A percentile compares a stretch with the other conserved stretches of the same genome.
Evolutionary conservation across 1,140 invertebrate genomes (phyloP).

Genomic region (Holotrichia oblita): DNA sequence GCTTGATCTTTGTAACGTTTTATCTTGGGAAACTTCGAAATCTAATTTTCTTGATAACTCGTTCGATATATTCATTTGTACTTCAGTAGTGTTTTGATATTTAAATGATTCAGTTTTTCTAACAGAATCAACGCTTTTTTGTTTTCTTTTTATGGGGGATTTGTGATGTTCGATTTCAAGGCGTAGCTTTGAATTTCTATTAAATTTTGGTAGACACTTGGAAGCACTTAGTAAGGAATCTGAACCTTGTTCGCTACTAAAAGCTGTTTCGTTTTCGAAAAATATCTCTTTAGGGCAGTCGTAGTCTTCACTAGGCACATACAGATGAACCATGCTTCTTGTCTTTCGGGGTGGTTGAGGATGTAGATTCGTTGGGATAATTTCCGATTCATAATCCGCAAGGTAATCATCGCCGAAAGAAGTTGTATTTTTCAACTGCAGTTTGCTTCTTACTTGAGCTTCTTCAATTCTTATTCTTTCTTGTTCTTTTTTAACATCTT

Average conservation of each 20-base stretch:
- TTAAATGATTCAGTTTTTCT: constrained; percentile 51
- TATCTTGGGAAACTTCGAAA: background rate
- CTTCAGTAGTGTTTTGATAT: background rate
- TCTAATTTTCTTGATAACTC: background rate
- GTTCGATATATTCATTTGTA: background rate
- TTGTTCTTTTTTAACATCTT: constrained; percentile 44
- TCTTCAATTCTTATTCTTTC: constrained; percentile 55
- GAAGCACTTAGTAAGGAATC: constrained; percentile 76
- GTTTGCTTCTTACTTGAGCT: constrained; percentile 51
- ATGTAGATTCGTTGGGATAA: constrained; percentile 70
- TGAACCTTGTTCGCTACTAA: constrained; percentile 72
- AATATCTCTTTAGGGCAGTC: constrained; percentile 65
- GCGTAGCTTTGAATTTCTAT: constrained; percentile 22
- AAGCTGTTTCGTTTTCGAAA: constrained; percentile 73
- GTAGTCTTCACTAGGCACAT: constrained; percentile 62
- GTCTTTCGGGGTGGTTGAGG: constrained; percentile 69
- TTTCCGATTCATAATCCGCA: constrained; percentile 64
- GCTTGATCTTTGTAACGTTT: constrained; percentile 33
- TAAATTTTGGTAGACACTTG: constrained; percentile 59
- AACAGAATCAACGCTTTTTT: constrained; percentile 43
- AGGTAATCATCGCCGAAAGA: constrained; percentile 42
- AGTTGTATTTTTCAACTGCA: constrained; percentile 54
- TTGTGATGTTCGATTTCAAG: background rate
- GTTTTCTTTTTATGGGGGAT: constrained; percentile 13
- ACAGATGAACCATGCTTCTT: constrained; percentile 61